Evolutionary conservation across 2,888 invertebrate genomes (phyloP).

Genomic region (Lepeophtheirus nordmannii): DNA sequence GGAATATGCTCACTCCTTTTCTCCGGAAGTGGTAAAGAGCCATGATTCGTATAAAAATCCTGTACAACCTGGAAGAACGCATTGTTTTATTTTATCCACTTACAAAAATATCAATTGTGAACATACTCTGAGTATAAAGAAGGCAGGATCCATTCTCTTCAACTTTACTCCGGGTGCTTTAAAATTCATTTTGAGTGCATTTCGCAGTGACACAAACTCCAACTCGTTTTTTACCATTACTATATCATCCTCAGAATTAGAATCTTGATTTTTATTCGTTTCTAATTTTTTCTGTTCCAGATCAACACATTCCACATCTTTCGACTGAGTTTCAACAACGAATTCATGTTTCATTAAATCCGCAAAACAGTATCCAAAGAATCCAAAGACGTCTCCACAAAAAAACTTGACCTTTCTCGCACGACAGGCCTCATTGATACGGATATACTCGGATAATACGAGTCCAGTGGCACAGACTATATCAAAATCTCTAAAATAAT

Average conservation of each 20-base stretch:
- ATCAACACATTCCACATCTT: slow-evolving; percentile 26
- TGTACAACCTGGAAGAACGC: slow-evolving; percentile 6
- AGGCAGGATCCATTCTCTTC: slow-evolving; percentile 53
- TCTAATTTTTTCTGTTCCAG: slow-evolving; percentile 25
- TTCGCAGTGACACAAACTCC: slow-evolving; percentile 46
- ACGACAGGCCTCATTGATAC: slow-evolving; percentile 55
- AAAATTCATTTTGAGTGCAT: slow-evolving; percentile 46
- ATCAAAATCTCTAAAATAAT: slow-evolving; percentile 56
- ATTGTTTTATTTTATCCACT: no score
- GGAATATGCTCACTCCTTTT: background rate
- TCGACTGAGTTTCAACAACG: slow-evolving; percentile 41
- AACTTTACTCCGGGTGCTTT: slow-evolving; percentile 45
- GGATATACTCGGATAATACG: slow-evolving; percentile 50
- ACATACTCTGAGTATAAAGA: slow-evolving; percentile 20
- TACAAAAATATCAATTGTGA: background rate
- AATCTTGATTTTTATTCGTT: slow-evolving; percentile 31
- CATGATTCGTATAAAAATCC: slow-evolving; percentile 12
- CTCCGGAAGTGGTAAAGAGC: background rate
- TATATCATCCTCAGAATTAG: slow-evolving; percentile 36
- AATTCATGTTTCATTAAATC: slow-evolving; percentile 71
- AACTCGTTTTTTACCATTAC: slow-evolving; percentile 38
- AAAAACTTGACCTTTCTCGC: slow-evolving; percentile 56
- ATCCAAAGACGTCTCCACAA: slow-evolving; percentile 80
- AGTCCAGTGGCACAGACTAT: slow-evolving; percentile 60
- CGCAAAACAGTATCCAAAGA: slow-evolving; percentile 75